Evolutionary conservation across 2,888 invertebrate genomes (phyloP).

Genomic region (Drosophila koepferae): DNA sequence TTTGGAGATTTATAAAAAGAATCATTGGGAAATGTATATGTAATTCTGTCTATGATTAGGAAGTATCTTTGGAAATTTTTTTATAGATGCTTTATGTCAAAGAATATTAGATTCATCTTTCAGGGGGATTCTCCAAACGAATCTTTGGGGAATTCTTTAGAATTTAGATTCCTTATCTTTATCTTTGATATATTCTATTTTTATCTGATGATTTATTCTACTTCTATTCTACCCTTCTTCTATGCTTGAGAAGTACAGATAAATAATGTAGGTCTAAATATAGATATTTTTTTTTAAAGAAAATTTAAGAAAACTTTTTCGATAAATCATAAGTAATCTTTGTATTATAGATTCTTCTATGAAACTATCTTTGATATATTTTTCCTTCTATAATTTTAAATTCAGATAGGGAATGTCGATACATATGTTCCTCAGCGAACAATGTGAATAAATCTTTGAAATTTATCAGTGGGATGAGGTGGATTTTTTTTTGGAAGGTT

Average conservation of each 20-base stretch:
- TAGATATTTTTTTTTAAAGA: background rate
- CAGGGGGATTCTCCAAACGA: background rate
- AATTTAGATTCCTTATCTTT: background rate
- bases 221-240: background rate
- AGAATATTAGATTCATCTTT: background rate
- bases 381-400: background rate
- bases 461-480: background rate
- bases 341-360: background rate
- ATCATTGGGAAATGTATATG: background rate
- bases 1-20: background rate
- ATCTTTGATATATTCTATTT: background rate
- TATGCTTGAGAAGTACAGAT: background rate
- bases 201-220: too few species aligned
- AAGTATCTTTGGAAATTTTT: too few species aligned
- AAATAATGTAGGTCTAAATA: too few species aligned
- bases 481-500: background rate
- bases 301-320: too few species aligned
- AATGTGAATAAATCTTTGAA: slow-evolving; percentile 3
- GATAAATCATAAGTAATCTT: background rate
- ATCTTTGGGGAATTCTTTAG: background rate
- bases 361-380: background rate
- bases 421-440: slow-evolving; percentile 2
- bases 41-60: background rate
- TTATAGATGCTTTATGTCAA: background rate
- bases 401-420: background rate